phyloP scores from a whole-genome alignment of 1,140 invertebrate genomes.

The Zaprionus vittiger region DNA sequence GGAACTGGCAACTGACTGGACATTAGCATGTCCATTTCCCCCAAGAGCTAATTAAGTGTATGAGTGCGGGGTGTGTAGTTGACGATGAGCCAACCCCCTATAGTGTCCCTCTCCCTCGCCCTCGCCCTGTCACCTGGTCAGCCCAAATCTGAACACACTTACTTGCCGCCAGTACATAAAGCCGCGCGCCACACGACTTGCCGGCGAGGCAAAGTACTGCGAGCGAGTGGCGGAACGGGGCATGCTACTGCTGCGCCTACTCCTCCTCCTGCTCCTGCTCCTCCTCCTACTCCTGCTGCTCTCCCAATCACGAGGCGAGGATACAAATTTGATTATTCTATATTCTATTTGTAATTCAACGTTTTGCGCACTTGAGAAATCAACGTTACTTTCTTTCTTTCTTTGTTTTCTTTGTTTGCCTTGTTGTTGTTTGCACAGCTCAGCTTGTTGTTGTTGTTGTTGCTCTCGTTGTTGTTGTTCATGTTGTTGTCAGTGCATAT shows the following conservation, averaged over 20 bases:
- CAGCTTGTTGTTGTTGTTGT: slow-evolving; percentile 15
- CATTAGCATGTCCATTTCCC: slow-evolving; percentile 68
- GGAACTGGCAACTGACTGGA: slow-evolving; percentile 50
- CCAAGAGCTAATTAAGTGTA: slow-evolving; percentile 63
- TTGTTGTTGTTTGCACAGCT: slow-evolving; percentile 26
- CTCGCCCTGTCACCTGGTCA: not conserved
- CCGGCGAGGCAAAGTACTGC: slow-evolving; percentile 42
- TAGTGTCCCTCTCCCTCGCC: not conserved
- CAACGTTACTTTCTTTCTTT: slow-evolving; percentile 36
- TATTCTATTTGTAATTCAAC: not conserved
- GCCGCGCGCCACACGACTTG: slow-evolving; percentile 64
- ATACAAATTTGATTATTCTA: slow-evolving; percentile 5
- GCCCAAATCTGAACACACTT: slow-evolving; percentile 54
- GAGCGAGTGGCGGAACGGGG: slow-evolving; percentile 29
- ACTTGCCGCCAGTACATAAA: slow-evolving; percentile 80
- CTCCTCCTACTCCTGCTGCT: slow-evolving; percentile 20
- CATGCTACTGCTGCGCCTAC: slow-evolving; percentile 41
- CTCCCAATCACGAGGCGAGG: slow-evolving; percentile 30
- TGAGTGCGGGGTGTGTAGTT: slow-evolving; percentile 22
- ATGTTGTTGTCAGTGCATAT: slow-evolving; percentile 44
- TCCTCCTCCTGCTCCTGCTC: not conserved
- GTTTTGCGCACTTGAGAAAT: slow-evolving; percentile 54
- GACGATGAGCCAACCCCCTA: slow-evolving; percentile 50
- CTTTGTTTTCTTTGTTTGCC: slow-evolving; percentile 56
- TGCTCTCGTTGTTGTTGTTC: slow-evolving; percentile 37